Percentiles rank a stretch among this genome's conserved stretches.
phyloP scores from a whole-genome alignment of 1,140 invertebrate species.

The Hylyphantes graminicola region DNA sequence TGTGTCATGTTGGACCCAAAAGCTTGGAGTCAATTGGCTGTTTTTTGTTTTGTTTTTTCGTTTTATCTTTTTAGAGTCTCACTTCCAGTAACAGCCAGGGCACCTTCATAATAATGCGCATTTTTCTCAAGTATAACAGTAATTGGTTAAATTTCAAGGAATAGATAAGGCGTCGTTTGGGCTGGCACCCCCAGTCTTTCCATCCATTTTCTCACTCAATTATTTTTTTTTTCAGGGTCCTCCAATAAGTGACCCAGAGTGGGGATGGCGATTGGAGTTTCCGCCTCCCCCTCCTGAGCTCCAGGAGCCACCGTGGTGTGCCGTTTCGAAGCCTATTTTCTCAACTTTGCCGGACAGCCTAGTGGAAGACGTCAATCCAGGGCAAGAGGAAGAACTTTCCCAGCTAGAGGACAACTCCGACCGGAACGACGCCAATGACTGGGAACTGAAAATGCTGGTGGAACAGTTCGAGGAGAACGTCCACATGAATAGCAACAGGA shows the following conservation, averaged over 20 bases:
- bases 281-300: conserved; percentile 23
- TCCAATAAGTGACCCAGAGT: not conserved
- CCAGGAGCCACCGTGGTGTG: not conserved
- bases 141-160: too few relatives aligned
- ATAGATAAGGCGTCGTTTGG: too few relatives aligned
- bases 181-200: not conserved
- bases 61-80: too few relatives aligned
- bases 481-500: not conserved
- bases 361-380: conserved; percentile 1
- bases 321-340: not conserved
- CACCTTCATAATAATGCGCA: too few relatives aligned
- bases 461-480: conserved; percentile 74
- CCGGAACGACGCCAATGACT: conserved; percentile 71
- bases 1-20: too few relatives aligned
- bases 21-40: too few relatives aligned
- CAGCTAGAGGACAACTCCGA: not conserved
- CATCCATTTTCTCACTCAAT: not conserved
- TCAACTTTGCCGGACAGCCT: conserved; percentile 10
- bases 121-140: too few relatives aligned
- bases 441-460: conserved; percentile 82
- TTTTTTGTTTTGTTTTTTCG: too few relatives aligned
- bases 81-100: too few relatives aligned
- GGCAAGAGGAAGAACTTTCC: not conserved
- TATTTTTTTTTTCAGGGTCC: conserved; percentile 2
- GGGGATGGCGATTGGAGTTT: conserved; percentile 52